Percentiles rank a stretch among this genome's conserved stretches.
Conservation (phyloP, 1,140 invertebrate species). For the Danaus melanippus region DNA sequence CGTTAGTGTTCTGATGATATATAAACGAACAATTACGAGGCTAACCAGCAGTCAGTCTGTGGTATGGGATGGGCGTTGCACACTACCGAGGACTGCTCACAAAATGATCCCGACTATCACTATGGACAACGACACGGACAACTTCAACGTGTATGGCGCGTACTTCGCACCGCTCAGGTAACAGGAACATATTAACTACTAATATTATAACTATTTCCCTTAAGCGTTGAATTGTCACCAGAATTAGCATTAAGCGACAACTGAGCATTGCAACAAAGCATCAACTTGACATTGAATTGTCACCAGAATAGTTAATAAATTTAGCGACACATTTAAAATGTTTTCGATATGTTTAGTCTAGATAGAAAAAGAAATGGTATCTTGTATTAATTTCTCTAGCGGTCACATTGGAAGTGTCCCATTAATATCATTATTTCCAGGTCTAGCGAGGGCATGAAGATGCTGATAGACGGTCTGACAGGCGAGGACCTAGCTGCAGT, state of each 20-base stretch:
- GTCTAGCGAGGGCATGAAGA: constrained; percentile 48
- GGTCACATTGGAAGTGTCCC: too few relatives aligned
- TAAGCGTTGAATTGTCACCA: too few relatives aligned
- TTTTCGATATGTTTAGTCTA: too few relatives aligned
- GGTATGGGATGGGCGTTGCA: constrained; percentile 49
- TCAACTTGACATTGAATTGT: too few relatives aligned
- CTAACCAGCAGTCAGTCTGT: constrained; percentile 60
- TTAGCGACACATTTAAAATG: too few relatives aligned
- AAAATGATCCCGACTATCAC: constrained; percentile 27
- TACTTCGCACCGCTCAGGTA: constrained; percentile 53
- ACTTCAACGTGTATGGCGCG: constrained; percentile 43
- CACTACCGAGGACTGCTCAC: constrained; percentile 68
- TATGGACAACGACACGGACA: constrained; percentile 54
- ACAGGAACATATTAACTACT: not conserved
- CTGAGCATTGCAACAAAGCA: too few relatives aligned
- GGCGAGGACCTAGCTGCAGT: constrained; percentile 82
- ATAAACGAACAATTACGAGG: constrained; percentile 28
- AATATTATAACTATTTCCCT: constrained; percentile 2
- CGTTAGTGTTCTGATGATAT: constrained; percentile 47
- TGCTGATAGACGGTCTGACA: constrained; percentile 84
- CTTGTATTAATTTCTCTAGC: too few relatives aligned
- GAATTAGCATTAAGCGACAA: too few relatives aligned
- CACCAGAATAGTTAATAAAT: too few relatives aligned
- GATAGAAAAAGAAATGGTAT: too few relatives aligned
- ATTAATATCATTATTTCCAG: constrained; percentile 10